Conservation (phyloP, 2,113 vertebrate species). For the Mirza zaza region DNA sequence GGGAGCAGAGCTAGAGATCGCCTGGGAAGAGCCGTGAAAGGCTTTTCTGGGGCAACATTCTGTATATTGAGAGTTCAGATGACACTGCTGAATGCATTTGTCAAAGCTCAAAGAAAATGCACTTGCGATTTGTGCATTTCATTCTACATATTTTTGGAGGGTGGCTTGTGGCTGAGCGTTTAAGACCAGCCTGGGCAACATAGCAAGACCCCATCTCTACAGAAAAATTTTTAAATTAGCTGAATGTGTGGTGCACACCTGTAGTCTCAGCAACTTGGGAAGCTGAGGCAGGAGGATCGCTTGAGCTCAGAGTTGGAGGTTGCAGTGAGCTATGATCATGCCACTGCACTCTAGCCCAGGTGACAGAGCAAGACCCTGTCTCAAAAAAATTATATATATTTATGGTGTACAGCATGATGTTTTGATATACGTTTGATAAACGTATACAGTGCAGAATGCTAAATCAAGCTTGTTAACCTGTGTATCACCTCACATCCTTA, state of each 20-base stretch:
- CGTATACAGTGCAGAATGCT: too few relatives aligned
- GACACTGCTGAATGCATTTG: not conserved
- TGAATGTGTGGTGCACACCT: not conserved
- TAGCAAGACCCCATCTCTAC: not conserved
- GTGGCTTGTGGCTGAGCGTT: not conserved
- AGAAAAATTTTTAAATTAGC: not conserved
- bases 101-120: not conserved
- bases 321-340: not conserved
- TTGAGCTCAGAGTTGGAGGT: not conserved
- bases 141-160: not conserved
- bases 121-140: not conserved
- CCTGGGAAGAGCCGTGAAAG: not conserved
- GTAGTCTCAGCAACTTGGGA: not conserved
- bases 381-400: not conserved
- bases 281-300: not conserved
- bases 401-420: too few relatives aligned
- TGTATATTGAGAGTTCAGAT: not conserved
- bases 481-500: too few relatives aligned
- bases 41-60: not conserved
- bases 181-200: not conserved
- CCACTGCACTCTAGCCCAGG: not conserved
- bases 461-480: too few relatives aligned
- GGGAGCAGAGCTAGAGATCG: not conserved
- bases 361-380: not conserved
- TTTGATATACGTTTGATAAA: too few relatives aligned